A percentile compares a stretch with the other conserved stretches of the same genome.
Conservation (phyloP, 2,113 vertebrate genomes). For the Epinephelus lanceolatus region DNA sequence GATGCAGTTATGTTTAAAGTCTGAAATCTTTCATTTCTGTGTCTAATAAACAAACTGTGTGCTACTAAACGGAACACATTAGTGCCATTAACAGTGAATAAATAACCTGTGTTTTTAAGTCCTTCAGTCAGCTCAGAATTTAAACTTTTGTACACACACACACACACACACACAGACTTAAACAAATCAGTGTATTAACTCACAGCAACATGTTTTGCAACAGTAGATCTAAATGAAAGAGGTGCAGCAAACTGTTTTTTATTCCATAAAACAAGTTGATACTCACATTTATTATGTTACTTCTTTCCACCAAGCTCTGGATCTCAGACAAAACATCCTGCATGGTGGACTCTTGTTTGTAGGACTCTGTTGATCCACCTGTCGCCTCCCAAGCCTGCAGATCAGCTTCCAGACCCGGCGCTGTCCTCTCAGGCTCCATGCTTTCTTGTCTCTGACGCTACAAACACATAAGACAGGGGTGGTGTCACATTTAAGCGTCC, state of each 20-base stretch:
- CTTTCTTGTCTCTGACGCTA: conserved; percentile 40
- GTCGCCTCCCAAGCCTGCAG: not conserved
- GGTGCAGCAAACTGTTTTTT: not conserved
- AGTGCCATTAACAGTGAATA: not conserved
- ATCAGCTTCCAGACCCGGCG: not conserved
- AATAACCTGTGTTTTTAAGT: not conserved
- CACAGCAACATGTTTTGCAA: not conserved
- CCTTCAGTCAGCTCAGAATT: not conserved
- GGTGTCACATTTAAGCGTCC: conserved; percentile 47
- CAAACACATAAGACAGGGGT: conserved; percentile 31
- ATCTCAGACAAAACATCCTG: conserved; percentile 66
- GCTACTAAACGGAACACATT: not conserved
- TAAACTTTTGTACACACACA: not conserved
- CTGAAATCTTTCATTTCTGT: not conserved
- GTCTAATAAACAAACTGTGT: not conserved
- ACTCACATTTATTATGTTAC: conserved; percentile 77
- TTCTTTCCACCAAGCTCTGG: conserved; percentile 67
- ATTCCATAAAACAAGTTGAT: not conserved
- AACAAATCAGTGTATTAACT: not conserved
- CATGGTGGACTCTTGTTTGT: conserved; percentile 51
- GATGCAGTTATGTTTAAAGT: not conserved
- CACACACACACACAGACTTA: not conserved
- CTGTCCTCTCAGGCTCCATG: conserved; percentile 46
- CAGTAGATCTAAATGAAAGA: not conserved
- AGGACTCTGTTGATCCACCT: conserved; percentile 13